Evolutionary conservation across 1,140 invertebrate species (phyloP), one percentile per base, ranked within the genome.

Genomic region (Drosophila novamexicana): DNA sequence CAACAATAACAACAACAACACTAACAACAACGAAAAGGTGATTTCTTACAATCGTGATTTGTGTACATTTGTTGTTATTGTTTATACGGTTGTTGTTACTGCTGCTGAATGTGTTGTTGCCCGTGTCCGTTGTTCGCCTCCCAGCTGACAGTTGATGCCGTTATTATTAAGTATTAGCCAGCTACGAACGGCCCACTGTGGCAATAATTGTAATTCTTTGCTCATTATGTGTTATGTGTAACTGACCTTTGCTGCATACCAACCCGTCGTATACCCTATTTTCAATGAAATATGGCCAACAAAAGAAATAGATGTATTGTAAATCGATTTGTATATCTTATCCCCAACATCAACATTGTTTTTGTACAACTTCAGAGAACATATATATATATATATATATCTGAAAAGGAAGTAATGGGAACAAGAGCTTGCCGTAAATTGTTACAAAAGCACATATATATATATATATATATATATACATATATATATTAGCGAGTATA

Each of bases 11-110:
- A 61, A 64, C 39, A 56, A 36, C 49, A 66, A 54, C 45, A 56
- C 62, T 36, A 58, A 50, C 34, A 58, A 64, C 53, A 69, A 52
- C 8, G 54, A 69, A 39, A 50, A 42, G 62, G 40, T 76, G 56
- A 72, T 72, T 72, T 65, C 54, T 45, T 61, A 61, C 62, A 76
- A 72, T 76, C 74, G 74, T 76, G 74, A 76, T 76, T 75, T 71
- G 54, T 40, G 18, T 10, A 58, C 61, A 75, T 44, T 71, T 22
- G 14, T 63, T 62, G 47, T 50, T 47, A 10, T 63, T 56, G 50
- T 64, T 73, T 40, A 36, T 56, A 14, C 22, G 18, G 12, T 63
- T 54, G 61, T 7, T 65, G 14, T 37, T 61, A 37, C 53, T 54
- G 22, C 54, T 68, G 36, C 18, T 50, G 18, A 36, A 18, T 14